Evolutionary conservation across 2,888 invertebrate genomes (phyloP), one percentile per base, ranked within the genome.

Genomic region (Meiosimyza platycephala): DNA sequence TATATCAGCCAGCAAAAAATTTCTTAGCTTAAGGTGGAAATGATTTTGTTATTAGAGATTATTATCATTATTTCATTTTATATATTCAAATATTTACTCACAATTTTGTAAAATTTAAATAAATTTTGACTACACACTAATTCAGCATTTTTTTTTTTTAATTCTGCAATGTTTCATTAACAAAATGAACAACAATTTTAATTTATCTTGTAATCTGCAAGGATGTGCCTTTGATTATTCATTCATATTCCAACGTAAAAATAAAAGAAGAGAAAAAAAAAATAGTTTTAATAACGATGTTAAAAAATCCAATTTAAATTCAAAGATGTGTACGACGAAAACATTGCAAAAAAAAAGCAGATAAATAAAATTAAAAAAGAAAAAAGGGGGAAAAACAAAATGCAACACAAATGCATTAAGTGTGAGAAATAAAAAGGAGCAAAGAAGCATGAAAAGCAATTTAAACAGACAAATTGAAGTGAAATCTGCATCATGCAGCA

Each of bases 291-390:
- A 84, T 83, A 81, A 81, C 79, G 82, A 80, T 81, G 72, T 73
- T 79, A 84, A 84, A 84, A 84, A 85, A 80, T 84, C 81, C 84
- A 85, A 84, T 84, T 84, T 85, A 84, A 83, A 84, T 84, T 85
- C 84, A 85, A 82, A 84, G 78, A 81, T 80, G 75, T 81, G 79
- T 79, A 76, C 72, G 71, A 76, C 72, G 71, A 78, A 76, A 77
- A 72, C 70, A 69, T 33, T 63, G 57, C 55, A n/a, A 72, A 72
- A 65, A 75, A 69, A 72, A 55, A 72, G 33, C 79, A 82, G 81
- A 82, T 81, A 63, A 64, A 51, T 50, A 64, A 64, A 51, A 64
- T 62, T 72, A 74, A 72, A 40, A 71, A 33, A 73, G 63, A 64
- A 62, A 28, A 66, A 59, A 50, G 7, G 28, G 18, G 68, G 71